Base-by-base conservation (phyloP, 1,140 invertebrate genomes). In the Caenorhabditis latens region DNA sequence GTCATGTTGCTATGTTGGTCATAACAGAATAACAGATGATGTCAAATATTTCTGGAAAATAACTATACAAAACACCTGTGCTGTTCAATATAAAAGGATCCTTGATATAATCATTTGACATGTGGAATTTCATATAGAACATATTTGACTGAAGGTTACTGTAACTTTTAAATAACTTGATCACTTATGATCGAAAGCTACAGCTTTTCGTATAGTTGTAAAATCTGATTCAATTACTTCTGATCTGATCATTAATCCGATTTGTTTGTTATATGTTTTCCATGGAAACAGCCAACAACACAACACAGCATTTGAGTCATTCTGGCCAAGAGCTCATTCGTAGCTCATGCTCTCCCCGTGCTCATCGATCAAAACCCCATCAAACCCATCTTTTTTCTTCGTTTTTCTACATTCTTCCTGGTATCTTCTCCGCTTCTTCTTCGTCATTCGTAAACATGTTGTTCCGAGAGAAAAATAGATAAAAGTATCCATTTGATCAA, bases 391-490 rank as follows among this genome's bases (percentile, higher is more conserved):
- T 46, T 71, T n/a, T 79, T 53, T 43, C 40, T 79, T 50, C 42
- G 11, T 71, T 43, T 71, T 46, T n/a, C 16, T 13, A 21, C 4
- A 14, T 11, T 79, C 71, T 79, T 79, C 71, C 8, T 79, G 40
- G 42, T n/a, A 8, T 42, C 13, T 9, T 61, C 24, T 13, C 32
- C 40, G 5, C 1, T 32, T 67, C 24, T 65, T 16, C 19, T 46
- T 79, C n/a, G 4, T 13, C 11, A 9, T 71, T 46, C 71, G 71
- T 79, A 79, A 79, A 79, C 71, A 79, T 79, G 71, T 79, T 79
- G 43, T 53, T 79, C 8, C n/a, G 8, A 24, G 42, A 50, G 6
- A 71, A 6, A 43, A n/a, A n/a, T n/a, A 65, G 63, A 40, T 32
- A 42, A 65, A 65, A 65, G 40, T 32, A 65, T 43, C 42, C 11